Evolutionary conservation across 1,140 invertebrate genomes (phyloP).

Genomic region (Parasteatoda tepidariorum): DNA sequence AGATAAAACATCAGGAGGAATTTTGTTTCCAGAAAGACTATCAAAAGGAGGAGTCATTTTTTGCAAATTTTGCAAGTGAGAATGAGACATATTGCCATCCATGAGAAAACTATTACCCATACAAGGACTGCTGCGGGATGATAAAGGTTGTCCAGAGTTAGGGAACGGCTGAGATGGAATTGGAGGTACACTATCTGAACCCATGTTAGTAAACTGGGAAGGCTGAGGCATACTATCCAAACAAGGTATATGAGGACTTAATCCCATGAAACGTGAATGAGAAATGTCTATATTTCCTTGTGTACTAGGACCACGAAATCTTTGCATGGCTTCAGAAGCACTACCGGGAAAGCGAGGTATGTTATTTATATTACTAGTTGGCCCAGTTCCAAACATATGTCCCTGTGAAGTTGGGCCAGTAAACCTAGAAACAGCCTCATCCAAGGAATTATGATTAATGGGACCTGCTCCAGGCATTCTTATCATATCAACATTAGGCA

Average conservation of each 20-base stretch:
- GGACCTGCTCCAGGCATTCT: slow-evolving; percentile 65
- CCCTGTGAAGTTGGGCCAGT: slow-evolving; percentile 64
- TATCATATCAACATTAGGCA: slow-evolving; percentile 66
- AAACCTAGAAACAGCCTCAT: slow-evolving; percentile 73
- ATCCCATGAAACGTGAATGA: slow-evolving; percentile 55
- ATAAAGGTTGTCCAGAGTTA: slow-evolving; percentile 32
- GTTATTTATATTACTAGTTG: slow-evolving; percentile 23
- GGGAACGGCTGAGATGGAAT: slow-evolving; percentile 42
- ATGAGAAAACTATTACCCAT: slow-evolving; percentile 31
- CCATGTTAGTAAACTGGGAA: slow-evolving; percentile 36
- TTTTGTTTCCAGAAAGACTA: slow-evolving; percentile 56
- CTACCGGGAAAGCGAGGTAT: slow-evolving; percentile 40
- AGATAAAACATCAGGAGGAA: slow-evolving; percentile 37
- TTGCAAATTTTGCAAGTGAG: slow-evolving; percentile 63
- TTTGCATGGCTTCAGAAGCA: slow-evolving; percentile 56
- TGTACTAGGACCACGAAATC: slow-evolving; percentile 65
- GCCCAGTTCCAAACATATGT: slow-evolving; percentile 35
- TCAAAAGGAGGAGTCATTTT: slow-evolving; percentile 65
- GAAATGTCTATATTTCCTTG: slow-evolving; percentile 63
- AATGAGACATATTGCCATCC: slow-evolving; percentile 27
- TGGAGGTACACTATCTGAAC: slow-evolving; percentile 42
- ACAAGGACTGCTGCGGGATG: slow-evolving; percentile 40
- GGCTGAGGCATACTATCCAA: slow-evolving; percentile 43
- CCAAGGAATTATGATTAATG: slow-evolving; percentile 71
- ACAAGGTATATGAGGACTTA: slow-evolving; percentile 52